Evolutionary conservation across 2,113 vertebrate species (phyloP), one percentile per base, ranked within the genome.

Genomic region (Sardina pilchardus): DNA sequence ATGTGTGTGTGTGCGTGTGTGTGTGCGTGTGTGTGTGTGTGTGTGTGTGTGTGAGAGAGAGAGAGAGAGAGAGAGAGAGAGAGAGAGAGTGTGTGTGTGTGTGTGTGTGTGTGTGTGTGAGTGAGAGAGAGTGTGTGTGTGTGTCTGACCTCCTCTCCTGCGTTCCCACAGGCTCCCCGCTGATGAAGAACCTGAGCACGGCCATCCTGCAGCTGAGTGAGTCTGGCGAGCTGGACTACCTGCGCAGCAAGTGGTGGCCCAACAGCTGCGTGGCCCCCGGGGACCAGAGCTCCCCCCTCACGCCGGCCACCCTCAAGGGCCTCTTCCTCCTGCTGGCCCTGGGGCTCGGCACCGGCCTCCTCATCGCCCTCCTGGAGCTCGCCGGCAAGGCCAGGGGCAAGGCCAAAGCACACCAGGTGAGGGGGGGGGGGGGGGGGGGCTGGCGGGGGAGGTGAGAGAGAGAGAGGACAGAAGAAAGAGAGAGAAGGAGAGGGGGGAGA

Each of bases 181-280:
- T 96, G 92, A 88, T 96, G 0, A 96, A 96, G 86, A 94, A 95
- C 53, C 90, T 98, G 16, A 95, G 94, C 2, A 10, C 95, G 0
- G 96, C 96, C 0, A 93, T 98, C 56, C 95, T 97, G 44, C 90
- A 93, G 53, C 94, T 97, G 82, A 95, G 95, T 0, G 97, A 98
- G 82, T 92, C 94, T 0, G 97, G 96, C 0, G 92, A 95, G 4
- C 92, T 98, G 0, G 94, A 95, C 0, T 94, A 95, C 82, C 88
- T 98, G 67, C 86, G 89, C 0, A 90, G 94, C 82, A 98, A 97
- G 88, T 98, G 97, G 97, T 98, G 97, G 97, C 92, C 96, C 71
- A 97, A 87, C 91, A 96, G 94, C 75, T 98, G 97, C 56, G 0
- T 88, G 1, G 88, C 82, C 0, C 81, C 82, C 0, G 36, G 88